phyloP scores from a whole-genome alignment of 2,797 vertebrate species.

The Dicrostonyx torquatus region DNA sequence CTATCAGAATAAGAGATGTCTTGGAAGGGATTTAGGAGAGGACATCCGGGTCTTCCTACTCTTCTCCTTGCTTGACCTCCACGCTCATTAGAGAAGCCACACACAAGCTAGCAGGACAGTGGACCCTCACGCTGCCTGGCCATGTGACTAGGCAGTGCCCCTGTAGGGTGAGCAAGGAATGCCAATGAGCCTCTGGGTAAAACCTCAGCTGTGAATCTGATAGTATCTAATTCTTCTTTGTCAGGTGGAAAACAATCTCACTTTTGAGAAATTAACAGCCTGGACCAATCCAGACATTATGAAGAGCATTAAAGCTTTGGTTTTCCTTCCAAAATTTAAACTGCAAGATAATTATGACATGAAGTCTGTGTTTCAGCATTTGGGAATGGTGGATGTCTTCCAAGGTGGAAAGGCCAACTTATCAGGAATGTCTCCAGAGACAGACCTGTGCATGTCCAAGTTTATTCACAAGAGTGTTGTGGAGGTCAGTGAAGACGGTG shows the following conservation, averaged over 20 bases:
- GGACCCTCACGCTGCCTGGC: not conserved
- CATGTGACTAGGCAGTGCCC: not conserved
- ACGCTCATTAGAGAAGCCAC: not conserved
- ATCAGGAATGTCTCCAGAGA: conserved; percentile 88
- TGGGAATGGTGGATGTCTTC: conserved; percentile 92
- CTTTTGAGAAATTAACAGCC: conserved; percentile 80
- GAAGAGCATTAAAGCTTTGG: conserved; percentile 83
- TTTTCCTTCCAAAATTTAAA: conserved; percentile 93
- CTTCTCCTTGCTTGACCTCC: too few relatives aligned
- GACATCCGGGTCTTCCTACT: not conserved
- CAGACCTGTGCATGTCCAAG: conserved; percentile 88
- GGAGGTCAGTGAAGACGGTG: conserved; percentile 95
- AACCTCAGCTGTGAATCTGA: not conserved
- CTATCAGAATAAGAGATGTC: not conserved
- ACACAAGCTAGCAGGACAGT: rapidly evolving
- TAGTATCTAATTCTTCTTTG: not conserved
- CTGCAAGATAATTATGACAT: conserved; percentile 90
- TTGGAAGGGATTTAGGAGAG: not conserved
- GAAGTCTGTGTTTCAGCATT: conserved; percentile 83
- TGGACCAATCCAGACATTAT: conserved; percentile 78
- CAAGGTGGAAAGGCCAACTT: conserved; percentile 86
- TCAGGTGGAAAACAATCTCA: conserved; percentile 84
- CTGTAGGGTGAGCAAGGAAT: not conserved
- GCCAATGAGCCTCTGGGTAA: rapidly evolving
- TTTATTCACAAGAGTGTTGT: conserved; percentile 92